Conservation (phyloP, 2,113 vertebrate species). For the Thunnus thynnus region DNA sequence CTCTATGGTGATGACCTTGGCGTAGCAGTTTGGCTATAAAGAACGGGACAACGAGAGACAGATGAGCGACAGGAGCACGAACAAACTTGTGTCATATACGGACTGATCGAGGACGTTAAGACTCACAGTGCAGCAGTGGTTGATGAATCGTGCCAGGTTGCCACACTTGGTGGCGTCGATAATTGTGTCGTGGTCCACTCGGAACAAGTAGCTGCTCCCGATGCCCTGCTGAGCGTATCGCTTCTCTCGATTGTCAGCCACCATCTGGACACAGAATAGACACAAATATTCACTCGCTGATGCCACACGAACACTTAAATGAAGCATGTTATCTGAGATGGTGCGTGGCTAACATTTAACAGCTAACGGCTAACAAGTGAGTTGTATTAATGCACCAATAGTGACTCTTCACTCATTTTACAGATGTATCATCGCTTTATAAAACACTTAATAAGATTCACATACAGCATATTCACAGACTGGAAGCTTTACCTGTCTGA, state of each 20-base stretch:
- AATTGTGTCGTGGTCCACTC: slow-evolving; percentile 96
- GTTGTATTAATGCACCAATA: neutral
- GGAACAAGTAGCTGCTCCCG: slow-evolving; percentile 95
- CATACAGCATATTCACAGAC: neutral
- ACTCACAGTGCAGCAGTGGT: slow-evolving; percentile 95
- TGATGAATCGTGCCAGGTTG: slow-evolving; percentile 93
- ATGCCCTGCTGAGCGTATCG: slow-evolving; percentile 93
- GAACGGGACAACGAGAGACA: neutral
- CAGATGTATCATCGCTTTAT: neutral
- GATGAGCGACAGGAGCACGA: neutral
- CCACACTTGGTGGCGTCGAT: slow-evolving; percentile 95
- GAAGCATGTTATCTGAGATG: neutral
- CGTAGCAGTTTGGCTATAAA: slow-evolving; percentile 94
- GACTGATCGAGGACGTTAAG: neutral
- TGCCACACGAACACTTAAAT: neutral
- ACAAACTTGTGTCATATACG: too few relatives aligned
- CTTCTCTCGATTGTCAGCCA: slow-evolving; percentile 95
- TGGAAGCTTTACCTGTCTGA: slow-evolving; percentile 88
- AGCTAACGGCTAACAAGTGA: too few relatives aligned
- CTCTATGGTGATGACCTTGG: slow-evolving; percentile 98
- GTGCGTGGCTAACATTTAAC: neutral
- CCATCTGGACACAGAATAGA: slow-evolving; percentile 84
- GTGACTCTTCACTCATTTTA: too few relatives aligned
- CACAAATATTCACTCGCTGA: slow-evolving; percentile 6
- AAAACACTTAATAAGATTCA: too few relatives aligned